Percentiles rank a stretch among this genome's conserved stretches.
Conservation (phyloP, 2,797 vertebrate genomes). For the Neomorphus geoffroyi region DNA sequence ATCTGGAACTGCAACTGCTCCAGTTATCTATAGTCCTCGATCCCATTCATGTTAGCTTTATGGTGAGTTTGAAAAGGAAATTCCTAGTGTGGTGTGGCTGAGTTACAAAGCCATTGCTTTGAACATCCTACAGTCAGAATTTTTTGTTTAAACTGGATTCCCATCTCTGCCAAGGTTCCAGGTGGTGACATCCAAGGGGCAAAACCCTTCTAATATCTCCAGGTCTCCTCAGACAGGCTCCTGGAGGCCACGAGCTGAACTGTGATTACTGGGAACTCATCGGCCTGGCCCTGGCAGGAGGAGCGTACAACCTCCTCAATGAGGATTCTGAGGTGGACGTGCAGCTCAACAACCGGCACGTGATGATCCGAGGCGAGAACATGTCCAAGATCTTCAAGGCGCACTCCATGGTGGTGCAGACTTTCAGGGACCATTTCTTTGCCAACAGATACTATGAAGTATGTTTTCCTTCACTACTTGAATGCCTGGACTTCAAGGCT, state of each 20-base stretch:
- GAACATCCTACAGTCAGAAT: too few species aligned
- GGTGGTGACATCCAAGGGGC: too few species aligned
- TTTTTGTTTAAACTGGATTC: neutral
- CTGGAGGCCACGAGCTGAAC: constrained; percentile 92
- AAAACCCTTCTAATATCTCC: too few species aligned
- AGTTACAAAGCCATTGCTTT: neutral
- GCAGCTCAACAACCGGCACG: constrained; percentile 97
- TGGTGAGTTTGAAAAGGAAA: neutral
- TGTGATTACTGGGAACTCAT: constrained; percentile 99
- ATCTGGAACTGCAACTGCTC: too few species aligned
- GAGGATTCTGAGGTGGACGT: constrained; percentile 97
- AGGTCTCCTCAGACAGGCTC: too few species aligned
- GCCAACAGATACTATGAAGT: constrained; percentile 88
- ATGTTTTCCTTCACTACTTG: too few species aligned
- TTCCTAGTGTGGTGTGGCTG: neutral
- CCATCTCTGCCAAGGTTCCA: neutral
- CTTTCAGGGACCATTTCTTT: constrained; percentile 96
- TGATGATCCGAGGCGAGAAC: constrained; percentile 96
- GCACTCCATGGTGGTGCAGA: constrained; percentile 86
- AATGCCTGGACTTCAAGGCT: neutral
- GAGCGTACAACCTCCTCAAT: constrained; percentile 93
- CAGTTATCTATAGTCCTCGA: too few species aligned
- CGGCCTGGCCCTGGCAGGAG: constrained; percentile 90
- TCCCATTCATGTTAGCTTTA: rapidly evolving
- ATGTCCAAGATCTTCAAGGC: constrained; percentile 93